phyloP scores from a whole-genome alignment of 2,888 invertebrate genomes.

The Notodonta ziczac region DNA sequence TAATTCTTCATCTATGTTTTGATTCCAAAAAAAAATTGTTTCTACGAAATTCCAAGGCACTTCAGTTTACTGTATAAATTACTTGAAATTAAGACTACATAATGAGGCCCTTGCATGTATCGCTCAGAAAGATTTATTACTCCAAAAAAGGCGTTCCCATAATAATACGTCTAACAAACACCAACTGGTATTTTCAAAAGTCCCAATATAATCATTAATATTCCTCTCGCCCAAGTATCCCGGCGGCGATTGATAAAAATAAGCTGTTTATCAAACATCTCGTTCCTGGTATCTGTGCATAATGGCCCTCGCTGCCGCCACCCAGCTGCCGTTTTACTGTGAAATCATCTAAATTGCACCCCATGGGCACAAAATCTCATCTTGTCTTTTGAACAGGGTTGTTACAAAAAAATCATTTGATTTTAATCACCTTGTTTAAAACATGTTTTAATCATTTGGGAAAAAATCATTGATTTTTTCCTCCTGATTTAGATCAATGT shows the following conservation, averaged over 20 bases:
- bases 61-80: not conserved
- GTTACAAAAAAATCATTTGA: too few relatives aligned
- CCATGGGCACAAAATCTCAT: constrained; percentile 69
- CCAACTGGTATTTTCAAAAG: not conserved
- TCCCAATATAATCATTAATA: constrained; percentile 12
- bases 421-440: too few relatives aligned
- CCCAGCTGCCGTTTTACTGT: constrained; percentile 74
- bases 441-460: too few relatives aligned
- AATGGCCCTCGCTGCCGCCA: constrained; percentile 55
- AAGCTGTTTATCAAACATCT: constrained; percentile 77
- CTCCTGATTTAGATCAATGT: too few relatives aligned
- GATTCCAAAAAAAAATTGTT: too few relatives aligned
- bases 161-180: not conserved
- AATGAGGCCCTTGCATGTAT: too few relatives aligned
- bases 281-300: constrained; percentile 68
- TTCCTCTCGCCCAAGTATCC: constrained; percentile 38
- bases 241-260: constrained; percentile 75
- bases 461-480: too few relatives aligned
- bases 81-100: constrained; percentile 14
- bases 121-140: too few relatives aligned
- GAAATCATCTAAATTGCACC: constrained; percentile 72
- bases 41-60: too few relatives aligned
- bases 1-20: too few relatives aligned
- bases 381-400: too few relatives aligned
- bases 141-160: too few relatives aligned